Conservation (phyloP, 2,888 invertebrate genomes). For the Eupithecia abbreviata region DNA sequence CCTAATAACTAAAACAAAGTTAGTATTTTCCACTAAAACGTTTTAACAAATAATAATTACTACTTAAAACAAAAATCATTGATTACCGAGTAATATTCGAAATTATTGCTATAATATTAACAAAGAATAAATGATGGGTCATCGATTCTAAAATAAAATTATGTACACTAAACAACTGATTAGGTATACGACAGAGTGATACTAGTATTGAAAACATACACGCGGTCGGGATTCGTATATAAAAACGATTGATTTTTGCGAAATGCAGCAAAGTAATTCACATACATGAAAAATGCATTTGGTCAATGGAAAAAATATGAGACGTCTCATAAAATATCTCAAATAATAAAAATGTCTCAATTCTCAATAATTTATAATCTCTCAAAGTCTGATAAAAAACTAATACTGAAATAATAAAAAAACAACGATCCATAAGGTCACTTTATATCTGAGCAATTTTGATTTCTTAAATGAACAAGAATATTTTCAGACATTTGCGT, state of each 20-base stretch:
- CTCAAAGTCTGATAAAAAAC: conserved; percentile 30
- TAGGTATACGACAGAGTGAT: conserved; percentile 28
- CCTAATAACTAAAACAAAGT: conserved; percentile 54
- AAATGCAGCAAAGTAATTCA: conserved; percentile 43
- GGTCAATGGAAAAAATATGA: conserved; percentile 42
- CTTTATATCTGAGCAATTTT: conserved; percentile 61
- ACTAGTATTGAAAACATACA: conserved; percentile 34
- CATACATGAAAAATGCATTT: conserved; percentile 45
- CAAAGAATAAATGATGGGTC: conserved; percentile 69
- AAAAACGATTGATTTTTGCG: conserved; percentile 58
- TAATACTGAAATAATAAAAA: conserved; percentile 45
- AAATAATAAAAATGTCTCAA: conserved; percentile 23
- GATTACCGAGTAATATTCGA: conserved; percentile 65
- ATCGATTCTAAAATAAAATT: conserved; percentile 72
- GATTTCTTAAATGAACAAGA: conserved; percentile 17
- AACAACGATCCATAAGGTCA: conserved; percentile 56
- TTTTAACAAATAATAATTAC: conserved; percentile 63
- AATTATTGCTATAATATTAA: conserved; percentile 65
- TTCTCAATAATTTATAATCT: conserved; percentile 31
- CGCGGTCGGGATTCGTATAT: conserved; percentile 47
- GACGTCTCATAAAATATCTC: conserved; percentile 19
- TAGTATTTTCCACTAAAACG: conserved; percentile 67
- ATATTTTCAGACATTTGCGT: conserved; percentile 25
- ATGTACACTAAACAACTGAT: conserved; percentile 70
- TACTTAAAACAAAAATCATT: conserved; percentile 60